Conservation (phyloP, 2,797 vertebrate genomes). For the Acropternis orthonyx region DNA sequence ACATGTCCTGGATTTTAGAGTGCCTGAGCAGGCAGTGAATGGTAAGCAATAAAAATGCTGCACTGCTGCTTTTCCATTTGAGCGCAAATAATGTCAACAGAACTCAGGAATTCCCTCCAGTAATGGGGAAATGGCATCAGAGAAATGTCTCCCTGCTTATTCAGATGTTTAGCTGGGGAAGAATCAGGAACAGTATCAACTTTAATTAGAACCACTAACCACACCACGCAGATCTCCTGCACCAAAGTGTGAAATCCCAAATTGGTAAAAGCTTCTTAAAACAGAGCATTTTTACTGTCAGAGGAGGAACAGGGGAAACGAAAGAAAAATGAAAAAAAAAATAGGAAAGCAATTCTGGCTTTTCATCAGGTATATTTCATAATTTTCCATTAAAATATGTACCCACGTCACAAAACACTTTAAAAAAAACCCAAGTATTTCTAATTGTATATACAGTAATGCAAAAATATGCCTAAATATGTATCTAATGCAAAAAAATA, state of each 20-base stretch:
- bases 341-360: neutral
- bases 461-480: constrained; percentile 66
- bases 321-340: neutral
- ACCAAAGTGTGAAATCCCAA: neutral
- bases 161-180: neutral
- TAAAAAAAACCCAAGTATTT: constrained; percentile 16
- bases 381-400: constrained; percentile 43
- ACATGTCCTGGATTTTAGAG: neutral
- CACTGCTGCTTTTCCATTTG: neutral
- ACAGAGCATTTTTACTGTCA: neutral
- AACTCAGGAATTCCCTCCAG: neutral
- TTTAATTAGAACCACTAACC: neutral
- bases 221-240: neutral
- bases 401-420: constrained; percentile 56
- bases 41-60: neutral
- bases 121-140: neutral
- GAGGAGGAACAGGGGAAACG: neutral
- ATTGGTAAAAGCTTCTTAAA: neutral
- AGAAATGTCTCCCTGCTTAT: neutral
- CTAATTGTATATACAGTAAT: constrained; percentile 51
- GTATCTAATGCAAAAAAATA: constrained; percentile 62
- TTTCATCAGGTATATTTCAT: constrained; percentile 52
- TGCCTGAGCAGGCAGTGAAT: neutral
- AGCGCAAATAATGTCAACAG: neutral
- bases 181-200: neutral